These are phyloP conservation scores for Caenorhabditis sp. DNA, from an alignment of 2,888 invertebrate genomes.

Conservation along the genomic window DNA sequence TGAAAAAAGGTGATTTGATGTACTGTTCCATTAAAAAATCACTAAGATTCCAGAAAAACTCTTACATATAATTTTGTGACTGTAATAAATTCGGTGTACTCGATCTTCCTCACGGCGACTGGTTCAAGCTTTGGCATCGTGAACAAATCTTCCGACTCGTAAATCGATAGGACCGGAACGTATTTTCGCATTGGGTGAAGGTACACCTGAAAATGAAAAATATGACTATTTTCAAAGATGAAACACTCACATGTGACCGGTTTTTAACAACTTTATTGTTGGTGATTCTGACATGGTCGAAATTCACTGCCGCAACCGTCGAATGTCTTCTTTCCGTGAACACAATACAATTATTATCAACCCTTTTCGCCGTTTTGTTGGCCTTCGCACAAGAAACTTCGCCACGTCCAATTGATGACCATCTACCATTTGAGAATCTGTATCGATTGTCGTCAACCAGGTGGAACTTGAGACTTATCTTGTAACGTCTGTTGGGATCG, in stretches of 20 bases:
- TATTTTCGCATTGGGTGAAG: slow-evolving; percentile 96
- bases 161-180: slow-evolving; percentile 77
- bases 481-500: slow-evolving; percentile 84
- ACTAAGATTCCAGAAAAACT: background rate
- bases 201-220: background rate
- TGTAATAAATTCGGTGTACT: slow-evolving; percentile 95
- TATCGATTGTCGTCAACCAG: slow-evolving; percentile 56
- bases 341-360: slow-evolving; percentile 38
- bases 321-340: slow-evolving; percentile 41
- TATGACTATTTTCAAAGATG: background rate
- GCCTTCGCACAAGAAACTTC: too few relatives aligned
- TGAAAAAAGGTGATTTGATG: too few relatives aligned
- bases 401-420: slow-evolving; percentile 40
- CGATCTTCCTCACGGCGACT: slow-evolving; percentile 82
- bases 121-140: slow-evolving; percentile 72
- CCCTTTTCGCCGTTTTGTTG: too few relatives aligned
- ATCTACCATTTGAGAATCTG: slow-evolving; percentile 54
- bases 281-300: slow-evolving; percentile 64
- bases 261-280: slow-evolving; percentile 48
- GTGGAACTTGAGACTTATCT: slow-evolving; percentile 83
- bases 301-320: slow-evolving; percentile 50
- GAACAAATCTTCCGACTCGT: slow-evolving; percentile 29
- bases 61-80: slow-evolving; percentile 88
- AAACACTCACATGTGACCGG: slow-evolving; percentile 40
- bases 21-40: too few relatives aligned